Conservation (phyloP, 2,113 vertebrate genomes). For the Bucco capensis region DNA sequence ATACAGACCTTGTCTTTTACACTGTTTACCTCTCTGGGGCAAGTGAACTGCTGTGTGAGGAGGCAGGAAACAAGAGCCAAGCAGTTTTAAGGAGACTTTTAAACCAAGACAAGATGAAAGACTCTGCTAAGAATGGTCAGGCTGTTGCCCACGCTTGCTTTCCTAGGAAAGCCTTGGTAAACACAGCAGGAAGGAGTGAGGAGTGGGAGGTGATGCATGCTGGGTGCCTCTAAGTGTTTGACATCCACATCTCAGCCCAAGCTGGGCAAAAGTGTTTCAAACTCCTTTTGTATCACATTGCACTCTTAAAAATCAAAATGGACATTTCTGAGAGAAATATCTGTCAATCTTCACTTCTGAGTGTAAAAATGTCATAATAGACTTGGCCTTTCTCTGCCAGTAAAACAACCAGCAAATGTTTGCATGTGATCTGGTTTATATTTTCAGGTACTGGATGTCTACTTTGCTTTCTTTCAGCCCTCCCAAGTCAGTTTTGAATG, state of each 20-base stretch:
- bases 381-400: too few relatives aligned
- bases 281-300: not conserved
- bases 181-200: not conserved
- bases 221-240: not conserved
- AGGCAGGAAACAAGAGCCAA: not conserved
- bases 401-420: fast-evolving
- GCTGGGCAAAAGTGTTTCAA: not conserved
- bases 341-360: not conserved
- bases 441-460: not conserved
- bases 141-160: not conserved
- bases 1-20: not conserved
- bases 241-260: not conserved
- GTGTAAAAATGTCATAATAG: fast-evolving
- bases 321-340: not conserved
- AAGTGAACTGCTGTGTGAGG: not conserved
- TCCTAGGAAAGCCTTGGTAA: not conserved
- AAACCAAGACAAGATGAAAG: not conserved
- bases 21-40: not conserved
- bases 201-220: not conserved
- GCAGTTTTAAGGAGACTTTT: not conserved
- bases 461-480: not conserved
- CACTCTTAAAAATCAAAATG: not conserved
- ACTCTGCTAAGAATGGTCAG: not conserved
- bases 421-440: not conserved
- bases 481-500: not conserved